Base-by-base conservation (phyloP, 2,797 vertebrate species). In the Enteromius trimaculatus region DNA sequence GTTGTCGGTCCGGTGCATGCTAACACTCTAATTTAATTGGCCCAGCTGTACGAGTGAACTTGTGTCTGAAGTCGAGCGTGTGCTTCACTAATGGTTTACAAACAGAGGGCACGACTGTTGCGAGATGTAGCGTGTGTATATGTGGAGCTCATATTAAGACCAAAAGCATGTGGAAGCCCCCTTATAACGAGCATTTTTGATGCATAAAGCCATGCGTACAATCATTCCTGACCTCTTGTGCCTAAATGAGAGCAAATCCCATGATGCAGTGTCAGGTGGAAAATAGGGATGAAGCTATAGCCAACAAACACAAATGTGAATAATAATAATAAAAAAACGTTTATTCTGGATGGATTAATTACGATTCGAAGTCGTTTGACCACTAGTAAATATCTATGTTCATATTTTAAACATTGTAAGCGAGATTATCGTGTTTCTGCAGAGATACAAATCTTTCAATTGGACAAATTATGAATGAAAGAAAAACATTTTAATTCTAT, bases 1-100 rank as follows among this genome's bases (percentile, higher is more conserved):
- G 72, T 85, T 87, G 84, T 42, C 70, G 44, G 70, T 66, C 80
- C 31, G 60, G 71, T 75, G 60, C 71, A 82, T 82, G 55, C 84
- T 64, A 76, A 64, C 70, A 14, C 26, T 80, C 47, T 81, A 80
- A 88, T 87, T 88, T 79, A 58, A 88, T 87, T 88, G 65, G 71
- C 47, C 37, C 37, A 34, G 31, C 31, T 81, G 77, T 83, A 75
- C 68, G 39, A 21, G 44, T 77, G 23, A 84, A 66, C 79, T n/a
- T 69, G 51, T 79, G 44, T 77, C 64, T 69, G 62, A 81, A 83
- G 58, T 21, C 10, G 26, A 84, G 75, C 47, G 23, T 85, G 64
- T 53, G 31, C 70, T 83, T 70, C 17, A 7, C 51, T 66, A 64
- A 70, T 81, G 74, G 79, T 53, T 53, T 55, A 75, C 71, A 55